These are phyloP conservation scores for Unio pictorum DNA, from an alignment of 2,888 invertebrate species.

Conservation along the genomic window DNA sequence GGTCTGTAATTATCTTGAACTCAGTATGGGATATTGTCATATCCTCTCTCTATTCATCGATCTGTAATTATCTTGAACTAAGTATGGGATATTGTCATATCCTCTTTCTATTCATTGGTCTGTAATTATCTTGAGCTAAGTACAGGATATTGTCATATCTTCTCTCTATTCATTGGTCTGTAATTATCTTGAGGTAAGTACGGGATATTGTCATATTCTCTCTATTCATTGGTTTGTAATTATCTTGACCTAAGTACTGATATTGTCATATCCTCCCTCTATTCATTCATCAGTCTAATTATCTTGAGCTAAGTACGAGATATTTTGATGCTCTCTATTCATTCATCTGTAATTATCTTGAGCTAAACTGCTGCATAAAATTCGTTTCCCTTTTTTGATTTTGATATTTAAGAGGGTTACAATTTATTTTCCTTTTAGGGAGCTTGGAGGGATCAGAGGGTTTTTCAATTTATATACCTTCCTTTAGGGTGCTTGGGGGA, in stretches of 20 bases:
- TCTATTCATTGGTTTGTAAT: too few relatives aligned
- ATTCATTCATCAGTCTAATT: too few relatives aligned
- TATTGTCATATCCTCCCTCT: neutral
- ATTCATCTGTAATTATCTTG: slow-evolving; percentile 12
- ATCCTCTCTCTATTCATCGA: neutral
- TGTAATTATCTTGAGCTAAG: slow-evolving; percentile 10
- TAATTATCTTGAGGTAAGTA: slow-evolving; percentile 5
- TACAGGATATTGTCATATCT: neutral
- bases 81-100: neutral
- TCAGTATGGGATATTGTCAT: too few relatives aligned
- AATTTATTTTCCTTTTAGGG: too few relatives aligned
- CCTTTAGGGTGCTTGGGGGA: too few relatives aligned
- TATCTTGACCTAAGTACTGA: neutral
- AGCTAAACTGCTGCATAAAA: too few relatives aligned
- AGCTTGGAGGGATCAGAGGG: too few relatives aligned
- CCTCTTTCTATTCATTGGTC: slow-evolving; percentile 1
- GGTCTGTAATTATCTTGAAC: slow-evolving; percentile 10
- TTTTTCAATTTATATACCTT: too few relatives aligned
- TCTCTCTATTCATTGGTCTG: slow-evolving; percentile 1
- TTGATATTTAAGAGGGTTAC: too few relatives aligned
- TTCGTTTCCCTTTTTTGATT: too few relatives aligned
- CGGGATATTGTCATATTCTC: neutral
- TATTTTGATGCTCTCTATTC: neutral
- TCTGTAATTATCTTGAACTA: slow-evolving; percentile 12
- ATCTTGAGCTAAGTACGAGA: neutral